Evolutionary conservation across 1,140 invertebrate species (phyloP).

Genomic region (Ceratitis capitata): DNA sequence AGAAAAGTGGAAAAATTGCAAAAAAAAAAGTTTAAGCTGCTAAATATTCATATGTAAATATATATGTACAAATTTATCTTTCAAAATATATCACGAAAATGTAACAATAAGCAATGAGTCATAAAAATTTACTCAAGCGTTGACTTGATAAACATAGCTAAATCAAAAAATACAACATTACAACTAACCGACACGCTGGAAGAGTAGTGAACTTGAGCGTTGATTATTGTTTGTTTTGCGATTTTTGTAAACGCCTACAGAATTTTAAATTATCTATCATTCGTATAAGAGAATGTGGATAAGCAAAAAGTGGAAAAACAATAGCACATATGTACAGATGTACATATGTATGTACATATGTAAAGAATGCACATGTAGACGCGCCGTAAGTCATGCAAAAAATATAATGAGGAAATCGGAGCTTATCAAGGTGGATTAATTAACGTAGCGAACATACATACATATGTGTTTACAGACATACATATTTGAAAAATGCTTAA

Average conservation of each 20-base stretch:
- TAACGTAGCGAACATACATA: background rate
- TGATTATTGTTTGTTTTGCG: background rate
- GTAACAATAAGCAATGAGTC: background rate
- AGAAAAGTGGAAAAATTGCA: background rate
- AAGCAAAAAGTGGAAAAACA: background rate
- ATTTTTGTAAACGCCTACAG: conserved; percentile 13
- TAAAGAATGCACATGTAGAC: background rate
- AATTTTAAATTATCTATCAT: conserved; percentile 27
- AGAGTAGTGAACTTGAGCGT: conserved; percentile 18
- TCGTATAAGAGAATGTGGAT: background rate
- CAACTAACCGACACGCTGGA: conserved; percentile 2
- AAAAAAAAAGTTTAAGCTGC: no score
- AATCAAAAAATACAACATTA: background rate
- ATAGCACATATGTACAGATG: background rate
- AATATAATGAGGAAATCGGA: background rate
- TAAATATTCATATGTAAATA: background rate
- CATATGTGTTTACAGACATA: background rate
- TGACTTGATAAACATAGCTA: background rate
- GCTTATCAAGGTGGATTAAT: background rate
- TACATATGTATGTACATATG: background rate
- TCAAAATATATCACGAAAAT: background rate
- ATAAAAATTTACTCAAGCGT: background rate
- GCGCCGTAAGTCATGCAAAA: background rate
- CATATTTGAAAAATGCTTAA: background rate
- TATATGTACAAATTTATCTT: no score